Conservation (phyloP, 2,888 invertebrate genomes). For the Alloscopus bannaensis region DNA sequence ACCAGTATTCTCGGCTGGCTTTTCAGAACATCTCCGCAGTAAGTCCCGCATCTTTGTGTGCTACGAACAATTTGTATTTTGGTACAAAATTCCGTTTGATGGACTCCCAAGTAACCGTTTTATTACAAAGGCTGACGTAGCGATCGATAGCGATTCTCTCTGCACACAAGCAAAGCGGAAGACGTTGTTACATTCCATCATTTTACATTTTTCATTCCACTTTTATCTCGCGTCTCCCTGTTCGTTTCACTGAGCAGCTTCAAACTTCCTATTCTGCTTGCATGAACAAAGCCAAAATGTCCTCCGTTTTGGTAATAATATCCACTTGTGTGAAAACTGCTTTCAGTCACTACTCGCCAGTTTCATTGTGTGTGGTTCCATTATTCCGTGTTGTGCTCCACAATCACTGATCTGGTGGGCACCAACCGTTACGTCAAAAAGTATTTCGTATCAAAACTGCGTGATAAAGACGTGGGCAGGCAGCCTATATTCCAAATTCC, state of each 20-base stretch:
- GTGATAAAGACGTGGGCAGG: no score
- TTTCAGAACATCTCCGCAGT: no score
- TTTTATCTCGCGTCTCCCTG: neutral
- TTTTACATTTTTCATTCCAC: neutral
- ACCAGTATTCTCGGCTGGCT: neutral
- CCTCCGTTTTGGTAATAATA: neutral
- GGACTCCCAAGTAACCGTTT: constrained; percentile 6
- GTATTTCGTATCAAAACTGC: no score
- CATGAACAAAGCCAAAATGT: neutral
- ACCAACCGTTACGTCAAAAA: no score
- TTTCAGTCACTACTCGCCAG: no score
- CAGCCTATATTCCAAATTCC: no score
- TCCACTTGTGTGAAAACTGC: neutral
- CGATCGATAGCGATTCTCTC: constrained; percentile 4
- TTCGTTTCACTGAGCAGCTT: neutral
- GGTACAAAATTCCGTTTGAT: constrained; percentile 23
- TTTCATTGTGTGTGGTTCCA: no score
- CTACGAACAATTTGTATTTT: no score
- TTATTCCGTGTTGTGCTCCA: no score
- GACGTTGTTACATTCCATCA: constrained; percentile 4
- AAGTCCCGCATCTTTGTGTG: no score
- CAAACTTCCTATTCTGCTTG: neutral
- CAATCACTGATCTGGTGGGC: no score
- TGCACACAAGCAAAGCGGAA: neutral
- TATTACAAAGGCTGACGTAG: neutral